Base-by-base conservation (phyloP, 35 echinoderm and acorn worm species). In the Nesometra sesokonis region DNA sequence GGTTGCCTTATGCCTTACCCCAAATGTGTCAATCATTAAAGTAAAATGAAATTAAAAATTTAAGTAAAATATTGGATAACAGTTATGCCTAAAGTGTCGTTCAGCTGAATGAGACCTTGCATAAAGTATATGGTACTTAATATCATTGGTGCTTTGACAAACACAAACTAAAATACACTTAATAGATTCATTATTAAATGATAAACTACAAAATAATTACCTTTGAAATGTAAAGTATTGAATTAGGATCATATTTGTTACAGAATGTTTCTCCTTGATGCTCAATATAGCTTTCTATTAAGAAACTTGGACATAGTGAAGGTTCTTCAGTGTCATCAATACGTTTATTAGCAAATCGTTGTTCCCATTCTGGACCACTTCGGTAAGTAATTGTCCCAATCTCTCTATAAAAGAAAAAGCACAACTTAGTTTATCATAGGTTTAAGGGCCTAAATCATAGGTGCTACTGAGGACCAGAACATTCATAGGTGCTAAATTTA, bases 211-310 rank as follows among this genome's bases (percentile, higher is more conserved):
- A n/a, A 85, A 86, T 32, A 11, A 78, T 90, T 89, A 94, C 96
- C 93, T 99, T 97, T 35, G 95, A 99, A 32, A 99, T 92, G 29
- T 99, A 99, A 11, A 99, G 86, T 17, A 99, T 46, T 35, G 96
- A 89, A 83, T 99, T 99, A 9, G 96, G 96, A 84, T 99, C 96
- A 89, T 91, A 99, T 52, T 94, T 99, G 30, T 39, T 89, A 30
- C 87, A 87, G 88, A 99, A 99, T 0, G 76, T 86, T 34, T 94
- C 92, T 80, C 95, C 96, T 79, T 99, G 92, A 36, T 99, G 85
- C 57, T 93, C 91, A 47, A 94, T 87, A 84, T 99, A 99, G 13
- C 85, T 85, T 83, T 94, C 93, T 27, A 99, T 94, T 86, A 84
- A 79, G 77, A 99, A 94, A 43, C 87, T 86, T 27, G 96, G 96